These are phyloP conservation scores for Monochamus saltuarius DNA, from an alignment of 1,140 invertebrate genomes.

Conservation along the genomic window DNA sequence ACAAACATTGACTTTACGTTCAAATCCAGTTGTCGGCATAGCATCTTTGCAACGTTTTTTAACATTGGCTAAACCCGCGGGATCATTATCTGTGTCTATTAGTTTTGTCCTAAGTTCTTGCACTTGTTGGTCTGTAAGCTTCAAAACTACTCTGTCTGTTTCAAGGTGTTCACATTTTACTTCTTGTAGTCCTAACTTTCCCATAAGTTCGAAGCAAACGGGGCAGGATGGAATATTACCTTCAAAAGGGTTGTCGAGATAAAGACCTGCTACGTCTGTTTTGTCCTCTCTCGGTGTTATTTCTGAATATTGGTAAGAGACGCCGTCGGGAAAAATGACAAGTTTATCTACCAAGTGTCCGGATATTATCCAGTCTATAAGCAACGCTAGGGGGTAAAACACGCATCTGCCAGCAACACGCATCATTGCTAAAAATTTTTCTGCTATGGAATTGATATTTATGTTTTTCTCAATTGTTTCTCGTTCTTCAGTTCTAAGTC, in stretches of 20 bases:
- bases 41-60: background rate
- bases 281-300: background rate
- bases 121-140: background rate
- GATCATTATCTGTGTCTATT: conserved; percentile 1
- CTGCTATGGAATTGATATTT: background rate
- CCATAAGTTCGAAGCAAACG: background rate
- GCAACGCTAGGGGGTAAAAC: background rate
- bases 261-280: background rate
- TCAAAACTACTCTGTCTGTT: background rate
- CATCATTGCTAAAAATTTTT: background rate
- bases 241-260: conserved; percentile 8
- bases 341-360: no score
- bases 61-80: background rate
- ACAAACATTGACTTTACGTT: background rate
- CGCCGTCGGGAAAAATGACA: no score
- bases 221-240: background rate
- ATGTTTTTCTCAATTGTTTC: background rate
- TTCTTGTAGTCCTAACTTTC: conserved; percentile 6
- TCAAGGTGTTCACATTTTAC: background rate
- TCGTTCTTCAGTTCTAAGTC: background rate
- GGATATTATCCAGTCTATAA: background rate
- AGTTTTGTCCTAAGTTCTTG: background rate
- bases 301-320: no score
- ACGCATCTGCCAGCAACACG: background rate
- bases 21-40: background rate